These are phyloP conservation scores for Neodiprion pinetum DNA, from an alignment of 1,140 invertebrate genomes.

Conservation along the genomic window DNA sequence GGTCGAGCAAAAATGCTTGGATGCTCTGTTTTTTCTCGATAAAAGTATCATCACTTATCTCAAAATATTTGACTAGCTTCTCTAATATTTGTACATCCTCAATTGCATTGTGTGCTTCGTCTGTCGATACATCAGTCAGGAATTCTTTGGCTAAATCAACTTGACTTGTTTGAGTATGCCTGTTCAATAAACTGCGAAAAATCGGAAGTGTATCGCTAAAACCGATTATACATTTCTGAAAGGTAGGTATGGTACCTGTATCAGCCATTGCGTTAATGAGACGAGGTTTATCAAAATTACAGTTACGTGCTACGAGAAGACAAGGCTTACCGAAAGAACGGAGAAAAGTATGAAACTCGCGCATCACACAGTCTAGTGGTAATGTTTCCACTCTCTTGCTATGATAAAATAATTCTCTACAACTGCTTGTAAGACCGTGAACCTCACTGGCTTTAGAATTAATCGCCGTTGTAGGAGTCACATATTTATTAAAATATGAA, in stretches of 20 bases:
- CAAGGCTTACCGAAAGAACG: slow-evolving; percentile 24
- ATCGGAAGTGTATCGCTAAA: slow-evolving; percentile 24
- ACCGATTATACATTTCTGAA: slow-evolving; percentile 14
- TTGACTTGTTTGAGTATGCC: slow-evolving; percentile 15
- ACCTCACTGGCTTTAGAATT: slow-evolving; percentile 27
- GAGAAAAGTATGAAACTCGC: slow-evolving; percentile 24
- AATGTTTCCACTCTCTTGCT: slow-evolving; percentile 23
- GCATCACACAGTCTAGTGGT: slow-evolving; percentile 20
- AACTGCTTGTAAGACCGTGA: slow-evolving; percentile 24
- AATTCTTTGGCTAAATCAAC: slow-evolving; percentile 24
- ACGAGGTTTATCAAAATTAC: slow-evolving; percentile 28
- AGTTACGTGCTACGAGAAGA: slow-evolving; percentile 29
- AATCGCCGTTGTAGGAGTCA: slow-evolving; percentile 25
- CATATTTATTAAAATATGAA: slow-evolving; percentile 22
- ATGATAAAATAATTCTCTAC: slow-evolving; percentile 27
- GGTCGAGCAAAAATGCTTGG: neutral
- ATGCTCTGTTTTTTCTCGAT: slow-evolving; percentile 10
- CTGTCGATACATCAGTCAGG: slow-evolving; percentile 17
- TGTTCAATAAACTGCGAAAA: slow-evolving; percentile 17
- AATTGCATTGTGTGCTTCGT: slow-evolving; percentile 24
- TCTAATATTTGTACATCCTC: slow-evolving; percentile 21
- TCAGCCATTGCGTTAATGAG: slow-evolving; percentile 22
- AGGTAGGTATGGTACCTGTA: slow-evolving; percentile 11
- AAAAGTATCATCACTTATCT: slow-evolving; percentile 7
- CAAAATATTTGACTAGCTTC: slow-evolving; percentile 23